Percentiles rank a stretch among this genome's conserved stretches.
phyloP scores from a whole-genome alignment of 1,140 invertebrate genomes.

The Aphelenchoides fujianensis region DNA sequence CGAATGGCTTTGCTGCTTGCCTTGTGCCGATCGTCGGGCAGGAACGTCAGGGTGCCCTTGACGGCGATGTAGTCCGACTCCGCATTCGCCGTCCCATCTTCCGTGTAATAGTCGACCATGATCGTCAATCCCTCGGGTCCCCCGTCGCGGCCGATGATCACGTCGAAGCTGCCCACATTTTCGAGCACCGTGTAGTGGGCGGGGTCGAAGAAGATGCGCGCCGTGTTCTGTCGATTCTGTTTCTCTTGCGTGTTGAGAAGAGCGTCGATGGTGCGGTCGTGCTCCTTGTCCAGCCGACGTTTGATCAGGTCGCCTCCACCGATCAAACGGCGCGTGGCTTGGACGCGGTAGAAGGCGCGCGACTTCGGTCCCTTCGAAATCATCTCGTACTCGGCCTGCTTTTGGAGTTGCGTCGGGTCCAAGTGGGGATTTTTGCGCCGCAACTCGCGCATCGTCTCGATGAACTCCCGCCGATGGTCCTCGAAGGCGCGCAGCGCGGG shows the following conservation, averaged over 20 bases:
- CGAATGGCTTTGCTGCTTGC: too few species aligned
- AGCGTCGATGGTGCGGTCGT: slow-evolving; percentile 72
- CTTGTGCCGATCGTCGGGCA: slow-evolving; percentile 97
- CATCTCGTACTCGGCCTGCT: slow-evolving; percentile 82
- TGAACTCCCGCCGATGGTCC: slow-evolving; percentile 87
- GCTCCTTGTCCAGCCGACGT: slow-evolving; percentile 79
- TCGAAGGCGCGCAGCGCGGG: slow-evolving; percentile 81
- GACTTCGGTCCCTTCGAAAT: slow-evolving; percentile 88
- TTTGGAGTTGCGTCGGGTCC: slow-evolving; percentile 74
- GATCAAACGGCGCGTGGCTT: slow-evolving; percentile 91
- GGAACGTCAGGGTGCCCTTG: slow-evolving; percentile 82
- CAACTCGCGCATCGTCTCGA: slow-evolving; percentile 80
- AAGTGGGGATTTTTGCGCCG: slow-evolving; percentile 80
- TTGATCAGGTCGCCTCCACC: slow-evolving; percentile 87
- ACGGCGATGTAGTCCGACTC: slow-evolving; percentile 86
- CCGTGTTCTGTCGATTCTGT: slow-evolving; percentile 65
- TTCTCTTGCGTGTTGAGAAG: slow-evolving; percentile 63
- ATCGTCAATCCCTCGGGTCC: slow-evolving; percentile 76
- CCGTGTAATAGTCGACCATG: slow-evolving; percentile 87
- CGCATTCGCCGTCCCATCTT: too few species aligned
- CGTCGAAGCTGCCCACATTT: slow-evolving; percentile 88
- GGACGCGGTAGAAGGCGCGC: slow-evolving; percentile 88
- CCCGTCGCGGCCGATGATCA: slow-evolving; percentile 75
- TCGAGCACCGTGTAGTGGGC: slow-evolving; percentile 97
- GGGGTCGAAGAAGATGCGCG: slow-evolving; percentile 83